A percentile compares a stretch with the other conserved stretches of the same genome.
These are phyloP conservation scores for Isurus oxyrinchus DNA, from an alignment of 2,113 vertebrate genomes.

Conservation along the genomic window DNA sequence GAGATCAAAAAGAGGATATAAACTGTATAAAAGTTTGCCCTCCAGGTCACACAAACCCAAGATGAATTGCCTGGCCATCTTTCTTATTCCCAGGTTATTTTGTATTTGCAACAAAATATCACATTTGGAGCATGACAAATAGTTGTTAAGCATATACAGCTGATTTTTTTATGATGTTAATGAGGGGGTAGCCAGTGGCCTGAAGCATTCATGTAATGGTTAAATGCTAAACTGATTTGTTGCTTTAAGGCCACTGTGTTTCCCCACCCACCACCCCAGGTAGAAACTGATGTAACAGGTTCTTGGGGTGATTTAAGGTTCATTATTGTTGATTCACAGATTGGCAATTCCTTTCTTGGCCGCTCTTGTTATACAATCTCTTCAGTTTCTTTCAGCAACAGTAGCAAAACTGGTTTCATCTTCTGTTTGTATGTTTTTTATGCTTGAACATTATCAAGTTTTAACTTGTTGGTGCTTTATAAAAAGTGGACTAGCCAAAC, in stretches of 20 bases:
- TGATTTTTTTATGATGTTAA: neutral
- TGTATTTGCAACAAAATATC: neutral
- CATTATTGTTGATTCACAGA: neutral
- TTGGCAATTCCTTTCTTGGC: neutral
- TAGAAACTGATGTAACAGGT: neutral
- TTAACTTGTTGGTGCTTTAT: neutral
- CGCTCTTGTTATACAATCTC: neutral
- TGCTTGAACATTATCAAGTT: neutral
- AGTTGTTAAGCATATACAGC: neutral
- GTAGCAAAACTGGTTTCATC: neutral
- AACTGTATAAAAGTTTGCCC: neutral
- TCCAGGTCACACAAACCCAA: neutral
- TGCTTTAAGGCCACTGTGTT: neutral
- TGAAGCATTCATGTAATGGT: neutral
- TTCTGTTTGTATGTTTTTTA: neutral
- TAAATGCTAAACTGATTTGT: neutral
- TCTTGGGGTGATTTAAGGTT: neutral
- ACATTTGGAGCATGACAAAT: neutral
- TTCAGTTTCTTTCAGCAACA: neutral
- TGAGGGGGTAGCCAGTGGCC: neutral
- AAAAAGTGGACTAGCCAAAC: neutral
- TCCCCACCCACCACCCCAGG: neutral
- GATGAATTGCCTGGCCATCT: neutral
- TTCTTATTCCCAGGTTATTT: neutral
- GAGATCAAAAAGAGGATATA: neutral